A percentile compares a stretch with the other conserved stretches of the same genome.
These are phyloP conservation scores for Penaeus japonicus DNA, from an alignment of 1,140 invertebrate genomes.

Conservation along the genomic window DNA sequence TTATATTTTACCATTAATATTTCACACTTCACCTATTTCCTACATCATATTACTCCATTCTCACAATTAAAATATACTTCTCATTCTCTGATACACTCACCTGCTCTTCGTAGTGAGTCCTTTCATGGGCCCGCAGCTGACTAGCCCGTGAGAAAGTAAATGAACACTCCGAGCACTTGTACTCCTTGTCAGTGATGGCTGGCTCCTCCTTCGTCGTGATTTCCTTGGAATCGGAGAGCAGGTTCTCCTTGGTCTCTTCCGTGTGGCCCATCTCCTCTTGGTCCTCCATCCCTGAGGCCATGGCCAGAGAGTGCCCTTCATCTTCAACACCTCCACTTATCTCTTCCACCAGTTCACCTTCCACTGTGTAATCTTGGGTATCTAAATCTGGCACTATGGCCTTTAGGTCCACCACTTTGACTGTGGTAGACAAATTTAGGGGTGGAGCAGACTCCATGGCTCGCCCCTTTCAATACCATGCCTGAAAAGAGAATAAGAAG, in stretches of 20 bases:
- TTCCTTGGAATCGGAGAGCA: neutral
- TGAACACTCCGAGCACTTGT: conserved; percentile 35
- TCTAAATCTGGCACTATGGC: conserved; percentile 19
- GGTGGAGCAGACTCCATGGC: conserved; percentile 43
- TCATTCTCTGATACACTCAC: neutral
- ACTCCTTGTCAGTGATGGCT: neutral
- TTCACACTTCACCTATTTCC: too few relatives aligned
- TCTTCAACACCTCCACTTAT: neutral
- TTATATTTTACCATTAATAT: too few relatives aligned
- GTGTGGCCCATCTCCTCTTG: neutral
- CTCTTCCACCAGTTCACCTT: conserved; percentile 38
- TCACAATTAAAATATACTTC: too few relatives aligned
- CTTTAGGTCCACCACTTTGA: conserved; percentile 44
- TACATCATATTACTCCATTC: too few relatives aligned
- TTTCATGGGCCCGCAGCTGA: conserved; percentile 38
- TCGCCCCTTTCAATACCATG: neutral
- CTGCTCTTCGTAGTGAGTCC: conserved; percentile 48
- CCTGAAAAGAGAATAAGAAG: conserved; percentile 7
- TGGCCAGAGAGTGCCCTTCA: neutral
- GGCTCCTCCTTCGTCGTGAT: neutral
- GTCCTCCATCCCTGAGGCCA: neutral
- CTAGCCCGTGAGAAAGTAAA: conserved; percentile 30
- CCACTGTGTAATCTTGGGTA: conserved; percentile 26
- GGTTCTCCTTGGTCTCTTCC: neutral
- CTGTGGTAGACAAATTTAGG: conserved; percentile 43